These are phyloP conservation scores for Trypoxylus dichotomus DNA, from an alignment of 1,140 invertebrate genomes.

Conservation along the genomic window DNA sequence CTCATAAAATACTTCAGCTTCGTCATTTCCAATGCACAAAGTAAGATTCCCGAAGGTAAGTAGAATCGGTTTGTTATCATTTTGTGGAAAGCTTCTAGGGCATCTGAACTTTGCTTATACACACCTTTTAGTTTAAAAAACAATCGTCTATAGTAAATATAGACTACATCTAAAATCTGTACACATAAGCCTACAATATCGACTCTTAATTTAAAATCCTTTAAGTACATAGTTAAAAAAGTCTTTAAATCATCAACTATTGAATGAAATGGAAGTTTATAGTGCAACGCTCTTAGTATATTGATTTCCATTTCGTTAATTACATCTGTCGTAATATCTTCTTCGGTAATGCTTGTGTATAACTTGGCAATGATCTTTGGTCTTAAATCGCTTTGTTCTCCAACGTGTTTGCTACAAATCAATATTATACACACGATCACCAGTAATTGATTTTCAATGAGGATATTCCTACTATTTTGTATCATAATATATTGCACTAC, in stretches of 20 bases:
- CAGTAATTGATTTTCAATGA: slow-evolving; percentile 40
- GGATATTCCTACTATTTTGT: slow-evolving; percentile 35
- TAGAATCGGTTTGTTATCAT: slow-evolving; percentile 44
- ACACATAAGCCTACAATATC: slow-evolving; percentile 39
- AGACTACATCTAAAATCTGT: slow-evolving; percentile 44
- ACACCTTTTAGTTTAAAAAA: slow-evolving; percentile 42
- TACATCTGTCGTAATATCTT: background rate
- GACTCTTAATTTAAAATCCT: slow-evolving; percentile 38
- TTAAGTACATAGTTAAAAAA: slow-evolving; percentile 41
- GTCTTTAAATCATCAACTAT: slow-evolving; percentile 43
- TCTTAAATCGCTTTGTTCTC: slow-evolving; percentile 38
- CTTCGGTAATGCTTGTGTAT: slow-evolving; percentile 2
- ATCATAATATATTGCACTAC: slow-evolving; percentile 41
- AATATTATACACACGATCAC: slow-evolving; percentile 38
- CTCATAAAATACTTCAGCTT: slow-evolving; percentile 43
- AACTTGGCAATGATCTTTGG: background rate
- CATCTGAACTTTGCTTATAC: slow-evolving; percentile 38
- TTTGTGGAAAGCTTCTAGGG: slow-evolving; percentile 39
- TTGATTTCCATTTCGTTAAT: slow-evolving; percentile 38
- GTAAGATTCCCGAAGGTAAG: slow-evolving; percentile 43
- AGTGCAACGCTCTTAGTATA: slow-evolving; percentile 41
- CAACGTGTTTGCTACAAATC: slow-evolving; percentile 43
- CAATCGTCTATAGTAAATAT: slow-evolving; percentile 39
- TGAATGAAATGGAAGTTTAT: slow-evolving; percentile 40
- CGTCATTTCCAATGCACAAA: slow-evolving; percentile 42